Evolutionary conservation across 2,113 vertebrate species (phyloP).

Genomic region (Numenius arquata): DNA sequence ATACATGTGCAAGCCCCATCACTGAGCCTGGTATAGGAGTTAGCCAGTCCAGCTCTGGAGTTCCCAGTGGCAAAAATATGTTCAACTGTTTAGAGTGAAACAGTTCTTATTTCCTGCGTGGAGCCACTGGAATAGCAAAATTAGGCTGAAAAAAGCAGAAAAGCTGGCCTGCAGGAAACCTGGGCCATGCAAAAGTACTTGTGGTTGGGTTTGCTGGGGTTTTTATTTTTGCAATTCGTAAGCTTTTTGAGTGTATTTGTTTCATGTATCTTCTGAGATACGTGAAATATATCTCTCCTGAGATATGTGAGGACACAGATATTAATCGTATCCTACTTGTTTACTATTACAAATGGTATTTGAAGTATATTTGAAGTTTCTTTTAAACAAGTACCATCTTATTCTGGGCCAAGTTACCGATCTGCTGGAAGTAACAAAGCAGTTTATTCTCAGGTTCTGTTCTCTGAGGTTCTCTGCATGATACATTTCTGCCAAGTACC

Average conservation of each 20-base stretch:
- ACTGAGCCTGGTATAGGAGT: not conserved
- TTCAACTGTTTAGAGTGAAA: not conserved
- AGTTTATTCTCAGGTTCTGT: not conserved
- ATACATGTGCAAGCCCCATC: not conserved
- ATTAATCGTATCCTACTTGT: not conserved
- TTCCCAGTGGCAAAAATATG: not conserved
- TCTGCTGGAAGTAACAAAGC: not conserved
- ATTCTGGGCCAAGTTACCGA: not conserved
- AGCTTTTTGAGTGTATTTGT: not conserved
- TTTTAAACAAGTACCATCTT: not conserved
- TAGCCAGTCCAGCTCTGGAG: not conserved
- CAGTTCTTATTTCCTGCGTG: not conserved
- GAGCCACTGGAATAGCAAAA: not conserved
- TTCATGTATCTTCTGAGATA: not conserved
- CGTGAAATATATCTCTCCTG: not conserved
- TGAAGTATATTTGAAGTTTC: no score
- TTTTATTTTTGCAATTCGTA: not conserved
- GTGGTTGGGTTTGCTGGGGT: not conserved
- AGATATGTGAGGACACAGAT: not conserved
- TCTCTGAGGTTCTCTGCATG: not conserved
- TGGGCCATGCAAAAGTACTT: not conserved
- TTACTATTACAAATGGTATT: not conserved
- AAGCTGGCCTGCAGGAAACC: not conserved
- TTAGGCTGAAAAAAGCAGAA: not conserved
- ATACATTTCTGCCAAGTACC: not conserved